Percentiles rank a stretch among this genome's conserved stretches.
These are phyloP conservation scores for Pseudorasbora parva DNA, from an alignment of 2,113 vertebrate genomes.

Conservation along the genomic window DNA sequence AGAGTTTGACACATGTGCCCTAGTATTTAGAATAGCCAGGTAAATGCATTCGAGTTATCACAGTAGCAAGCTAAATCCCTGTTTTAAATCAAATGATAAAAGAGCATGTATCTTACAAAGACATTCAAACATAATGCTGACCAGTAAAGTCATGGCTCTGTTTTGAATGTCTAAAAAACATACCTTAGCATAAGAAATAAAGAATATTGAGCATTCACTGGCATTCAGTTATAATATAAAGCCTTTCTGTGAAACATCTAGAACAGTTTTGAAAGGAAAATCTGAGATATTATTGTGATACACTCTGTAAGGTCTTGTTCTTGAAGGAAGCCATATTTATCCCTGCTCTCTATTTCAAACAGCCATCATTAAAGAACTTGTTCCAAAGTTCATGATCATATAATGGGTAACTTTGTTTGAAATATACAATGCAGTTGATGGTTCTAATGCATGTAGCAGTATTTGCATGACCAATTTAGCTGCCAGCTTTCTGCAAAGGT, in stretches of 20 bases:
- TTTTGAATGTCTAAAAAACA: not conserved
- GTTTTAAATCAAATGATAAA: too few species aligned
- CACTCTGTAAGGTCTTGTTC: not conserved
- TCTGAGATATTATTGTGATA: not conserved
- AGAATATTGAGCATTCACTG: not conserved
- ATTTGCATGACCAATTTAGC: slow-evolving; percentile 30
- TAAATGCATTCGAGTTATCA: too few species aligned
- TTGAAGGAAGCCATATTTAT: not conserved
- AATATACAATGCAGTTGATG: not conserved
- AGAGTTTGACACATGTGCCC: too few species aligned
- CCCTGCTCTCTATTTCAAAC: not conserved
- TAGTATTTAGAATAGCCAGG: too few species aligned
- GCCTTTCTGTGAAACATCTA: not conserved
- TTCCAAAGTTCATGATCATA: not conserved
- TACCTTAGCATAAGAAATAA: not conserved
- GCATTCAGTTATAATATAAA: not conserved
- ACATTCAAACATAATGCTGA: too few species aligned
- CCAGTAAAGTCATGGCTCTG: not conserved
- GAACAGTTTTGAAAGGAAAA: not conserved
- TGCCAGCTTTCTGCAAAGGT: slow-evolving; percentile 1
- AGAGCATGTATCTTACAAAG: too few species aligned
- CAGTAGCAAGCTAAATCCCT: too few species aligned
- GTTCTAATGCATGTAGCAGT: not conserved
- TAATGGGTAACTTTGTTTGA: not conserved
- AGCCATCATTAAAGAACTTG: not conserved